phyloP scores from a whole-genome alignment of 2,797 vertebrate species.

The Amazona ochrocephala region DNA sequence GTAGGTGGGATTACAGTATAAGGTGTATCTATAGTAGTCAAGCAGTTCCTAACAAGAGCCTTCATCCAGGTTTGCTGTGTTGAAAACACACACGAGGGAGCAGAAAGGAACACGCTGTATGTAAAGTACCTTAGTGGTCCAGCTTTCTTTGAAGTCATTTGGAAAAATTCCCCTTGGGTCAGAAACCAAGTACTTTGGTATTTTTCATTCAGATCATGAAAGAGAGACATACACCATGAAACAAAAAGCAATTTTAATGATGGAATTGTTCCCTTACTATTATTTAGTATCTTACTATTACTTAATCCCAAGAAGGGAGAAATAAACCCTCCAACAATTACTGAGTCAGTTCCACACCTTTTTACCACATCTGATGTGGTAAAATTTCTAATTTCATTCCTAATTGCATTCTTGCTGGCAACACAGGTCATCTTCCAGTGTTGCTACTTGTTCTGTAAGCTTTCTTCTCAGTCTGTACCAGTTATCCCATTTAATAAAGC shows the following conservation, averaged over 20 bases:
- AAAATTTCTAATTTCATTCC: neutral
- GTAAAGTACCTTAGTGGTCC: neutral
- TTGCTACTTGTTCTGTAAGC: neutral
- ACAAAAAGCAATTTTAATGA: neutral
- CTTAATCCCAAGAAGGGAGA: neutral
- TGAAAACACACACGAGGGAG: accelerated
- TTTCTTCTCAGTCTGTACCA: neutral
- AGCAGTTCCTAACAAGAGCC: neutral
- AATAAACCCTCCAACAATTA: neutral
- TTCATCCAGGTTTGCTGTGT: neutral
- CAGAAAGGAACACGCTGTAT: neutral
- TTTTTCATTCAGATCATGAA: neutral
- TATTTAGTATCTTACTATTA: neutral
- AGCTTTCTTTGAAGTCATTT: neutral
- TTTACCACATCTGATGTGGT: neutral
- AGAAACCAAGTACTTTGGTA: neutral
- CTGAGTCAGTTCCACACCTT: neutral
- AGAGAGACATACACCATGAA: neutral
- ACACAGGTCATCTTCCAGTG: neutral
- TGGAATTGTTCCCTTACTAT: neutral
- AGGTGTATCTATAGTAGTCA: neutral
- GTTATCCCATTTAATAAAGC: neutral
- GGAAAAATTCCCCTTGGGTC: neutral
- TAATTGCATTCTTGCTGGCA: neutral
- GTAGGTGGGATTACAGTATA: neutral